phyloP scores from a whole-genome alignment of 2,797 vertebrate species.

The Gymnodraco acuticeps region DNA sequence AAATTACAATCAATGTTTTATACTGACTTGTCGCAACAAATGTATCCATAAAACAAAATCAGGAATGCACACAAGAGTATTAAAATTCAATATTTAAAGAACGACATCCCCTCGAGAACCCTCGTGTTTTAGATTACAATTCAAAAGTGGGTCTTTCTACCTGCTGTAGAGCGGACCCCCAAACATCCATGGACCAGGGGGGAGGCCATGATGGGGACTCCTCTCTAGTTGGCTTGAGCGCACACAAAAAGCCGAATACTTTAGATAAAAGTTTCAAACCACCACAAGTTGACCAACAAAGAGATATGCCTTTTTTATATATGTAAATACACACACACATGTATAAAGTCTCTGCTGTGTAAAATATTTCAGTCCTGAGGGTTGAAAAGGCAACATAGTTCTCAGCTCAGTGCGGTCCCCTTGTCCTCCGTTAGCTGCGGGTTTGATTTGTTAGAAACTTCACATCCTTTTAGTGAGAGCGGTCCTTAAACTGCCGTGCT shows the following conservation, averaged over 20 bases:
- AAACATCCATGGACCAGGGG: conserved; percentile 79
- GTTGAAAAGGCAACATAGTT: conserved; percentile 91
- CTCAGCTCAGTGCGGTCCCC: conserved; percentile 92
- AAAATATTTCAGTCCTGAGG: conserved; percentile 91
- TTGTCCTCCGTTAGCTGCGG: conserved; percentile 87
- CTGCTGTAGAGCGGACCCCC: conserved; percentile 82
- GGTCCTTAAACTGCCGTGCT: conserved; percentile 94
- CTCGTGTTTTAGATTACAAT: conserved; percentile 84
- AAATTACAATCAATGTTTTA: conserved; percentile 80
- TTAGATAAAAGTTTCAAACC: conserved; percentile 92
- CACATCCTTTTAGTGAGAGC: conserved; percentile 78
- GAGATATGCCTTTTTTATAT: conserved; percentile 91
- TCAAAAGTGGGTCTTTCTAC: conserved; percentile 84
- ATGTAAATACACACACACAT: conserved; percentile 77
- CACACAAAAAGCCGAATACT: conserved; percentile 89
- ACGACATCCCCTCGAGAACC: conserved; percentile 63
- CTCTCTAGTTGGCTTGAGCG: conserved; percentile 88
- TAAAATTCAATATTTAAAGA: conserved; percentile 80
- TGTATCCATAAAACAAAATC: conserved; percentile 86
- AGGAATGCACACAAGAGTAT: conserved; percentile 78
- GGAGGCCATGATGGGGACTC: conserved; percentile 83
- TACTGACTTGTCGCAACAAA: conserved; percentile 77
- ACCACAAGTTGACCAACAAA: conserved; percentile 91
- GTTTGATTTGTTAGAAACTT: conserved; percentile 85
- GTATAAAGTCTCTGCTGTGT: conserved; percentile 93